These are phyloP conservation scores for Channa argus DNA, from an alignment of 2,113 vertebrate species.

Conservation along the genomic window DNA sequence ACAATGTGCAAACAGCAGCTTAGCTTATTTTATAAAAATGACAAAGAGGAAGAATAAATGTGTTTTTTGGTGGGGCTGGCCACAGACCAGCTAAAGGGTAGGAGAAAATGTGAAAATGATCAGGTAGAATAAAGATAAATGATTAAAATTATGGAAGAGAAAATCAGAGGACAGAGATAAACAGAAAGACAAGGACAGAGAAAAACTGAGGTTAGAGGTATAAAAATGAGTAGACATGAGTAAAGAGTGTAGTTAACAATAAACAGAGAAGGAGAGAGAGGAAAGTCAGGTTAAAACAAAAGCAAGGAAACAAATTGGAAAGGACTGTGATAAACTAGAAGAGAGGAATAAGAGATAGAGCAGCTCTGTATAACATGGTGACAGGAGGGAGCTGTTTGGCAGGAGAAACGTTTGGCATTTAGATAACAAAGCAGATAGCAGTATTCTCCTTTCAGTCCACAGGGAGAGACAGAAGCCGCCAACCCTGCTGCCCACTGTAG, in stretches of 20 bases:
- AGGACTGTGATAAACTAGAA: conserved; percentile 40
- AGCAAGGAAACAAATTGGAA: conserved; percentile 29
- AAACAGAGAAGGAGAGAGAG: not conserved
- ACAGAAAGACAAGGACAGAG: conserved; percentile 25
- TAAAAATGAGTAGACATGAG: too few relatives aligned
- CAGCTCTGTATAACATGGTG: conserved; percentile 52
- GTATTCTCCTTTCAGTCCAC: conserved; percentile 61
- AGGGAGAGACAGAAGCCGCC: conserved; percentile 61
- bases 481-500: conserved; percentile 62
- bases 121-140: not conserved
- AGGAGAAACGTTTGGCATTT: conserved; percentile 67
- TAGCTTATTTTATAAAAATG: not conserved
- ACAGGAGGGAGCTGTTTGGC: conserved; percentile 67
- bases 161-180: not conserved
- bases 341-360: conserved; percentile 20
- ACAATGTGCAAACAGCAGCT: not conserved
- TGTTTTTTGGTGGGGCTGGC: not conserved
- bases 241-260: conserved; percentile 5
- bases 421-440: conserved; percentile 70
- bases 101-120: not conserved
- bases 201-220: conserved; percentile 8
- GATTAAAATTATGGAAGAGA: not conserved
- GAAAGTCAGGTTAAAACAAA: conserved; percentile 27
- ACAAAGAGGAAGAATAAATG: not conserved
- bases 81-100: not conserved